Base-by-base conservation (phyloP, 2,888 invertebrate genomes). In the Eristalis intricaria region DNA sequence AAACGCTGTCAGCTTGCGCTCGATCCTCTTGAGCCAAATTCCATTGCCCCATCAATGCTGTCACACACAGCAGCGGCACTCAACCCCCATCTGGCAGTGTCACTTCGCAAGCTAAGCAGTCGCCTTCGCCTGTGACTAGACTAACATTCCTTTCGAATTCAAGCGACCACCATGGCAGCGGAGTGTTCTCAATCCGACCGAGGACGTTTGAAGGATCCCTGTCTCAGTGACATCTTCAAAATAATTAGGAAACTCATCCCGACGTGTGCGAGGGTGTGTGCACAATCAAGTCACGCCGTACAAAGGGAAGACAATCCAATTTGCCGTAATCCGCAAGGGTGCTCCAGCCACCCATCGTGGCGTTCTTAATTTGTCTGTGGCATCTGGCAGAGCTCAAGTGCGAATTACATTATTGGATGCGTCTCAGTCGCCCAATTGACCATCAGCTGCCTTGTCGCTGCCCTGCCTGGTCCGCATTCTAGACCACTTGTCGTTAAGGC, bases 321-420 rank as follows among this genome's bases (percentile, higher is more conserved):
- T 76, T 80, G 63, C 22, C 19, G 40, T 26, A 50, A 32, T 70
- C 61, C 61, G 32, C 70, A 65, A 70, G 50, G 22, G 40, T 10
- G 29, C 29, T 32, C 65, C 43, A 40, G 63, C 71, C 43, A 68
- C 71, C 43, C 69, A 56, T 32, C 26, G 26, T 23, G 50, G 8
- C 35, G 56, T 73, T 35, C 32, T 65, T 64, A 70, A 80, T 29
- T 43, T 38, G 75, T 71, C 74, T 84, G 65, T 22, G 75, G 56
- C 26, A 70, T 79, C 70, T 38, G 60, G 40, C 70, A 76, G 40
- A 74, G 64, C 61, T 84, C 76, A 84, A 84, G 84, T 84, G 84
- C 74, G 74, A 84, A 84, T 65, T 61, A 79, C 65, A 60, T 76
- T 64, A 84, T 71, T 75, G 70, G 70, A 70, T 50, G 23, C 63